A percentile compares a stretch with the other conserved stretches of the same genome.
These are phyloP conservation scores for Nephrotoma flavescens DNA, from an alignment of 2,888 invertebrate species.

Conservation along the genomic window DNA sequence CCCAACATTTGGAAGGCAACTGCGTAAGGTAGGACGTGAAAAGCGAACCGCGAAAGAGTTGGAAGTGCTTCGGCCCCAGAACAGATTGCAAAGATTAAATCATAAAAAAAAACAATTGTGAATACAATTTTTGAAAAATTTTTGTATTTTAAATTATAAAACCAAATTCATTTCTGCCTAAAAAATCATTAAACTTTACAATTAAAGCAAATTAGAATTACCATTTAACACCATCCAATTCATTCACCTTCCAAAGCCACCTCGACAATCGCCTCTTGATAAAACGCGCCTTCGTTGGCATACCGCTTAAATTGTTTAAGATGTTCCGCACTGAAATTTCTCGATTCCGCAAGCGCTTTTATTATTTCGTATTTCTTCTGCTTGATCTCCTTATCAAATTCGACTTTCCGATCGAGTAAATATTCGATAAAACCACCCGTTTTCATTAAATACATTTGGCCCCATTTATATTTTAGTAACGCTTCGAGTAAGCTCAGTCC, in stretches of 20 bases:
- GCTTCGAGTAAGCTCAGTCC: slow-evolving; percentile 50
- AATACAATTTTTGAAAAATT: background rate
- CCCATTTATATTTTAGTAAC: slow-evolving; percentile 62
- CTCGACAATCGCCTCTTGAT: slow-evolving; percentile 50
- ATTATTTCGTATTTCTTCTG: slow-evolving; percentile 59
- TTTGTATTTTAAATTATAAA: background rate
- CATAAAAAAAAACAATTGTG: no score
- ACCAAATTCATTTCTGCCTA: background rate
- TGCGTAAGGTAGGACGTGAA: no score
- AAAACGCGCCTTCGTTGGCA: slow-evolving; percentile 65
- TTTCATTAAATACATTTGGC: slow-evolving; percentile 53
- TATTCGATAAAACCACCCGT: slow-evolving; percentile 63
- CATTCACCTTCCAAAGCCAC: slow-evolving; percentile 54
- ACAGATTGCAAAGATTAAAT: no score
- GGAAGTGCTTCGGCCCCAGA: no score
- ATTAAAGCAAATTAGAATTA: background rate
- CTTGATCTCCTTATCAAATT: slow-evolving; percentile 41
- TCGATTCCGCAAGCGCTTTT: slow-evolving; percentile 39
- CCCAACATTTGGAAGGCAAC: no score
- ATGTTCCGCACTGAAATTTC: slow-evolving; percentile 45
- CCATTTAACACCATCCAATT: background rate
- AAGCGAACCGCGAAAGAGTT: no score
- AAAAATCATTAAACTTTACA: background rate
- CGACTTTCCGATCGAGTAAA: slow-evolving; percentile 56
- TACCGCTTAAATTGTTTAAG: slow-evolving; percentile 48